Base-by-base conservation (phyloP, 2,113 vertebrate genomes). In the Cepphus grylle region DNA sequence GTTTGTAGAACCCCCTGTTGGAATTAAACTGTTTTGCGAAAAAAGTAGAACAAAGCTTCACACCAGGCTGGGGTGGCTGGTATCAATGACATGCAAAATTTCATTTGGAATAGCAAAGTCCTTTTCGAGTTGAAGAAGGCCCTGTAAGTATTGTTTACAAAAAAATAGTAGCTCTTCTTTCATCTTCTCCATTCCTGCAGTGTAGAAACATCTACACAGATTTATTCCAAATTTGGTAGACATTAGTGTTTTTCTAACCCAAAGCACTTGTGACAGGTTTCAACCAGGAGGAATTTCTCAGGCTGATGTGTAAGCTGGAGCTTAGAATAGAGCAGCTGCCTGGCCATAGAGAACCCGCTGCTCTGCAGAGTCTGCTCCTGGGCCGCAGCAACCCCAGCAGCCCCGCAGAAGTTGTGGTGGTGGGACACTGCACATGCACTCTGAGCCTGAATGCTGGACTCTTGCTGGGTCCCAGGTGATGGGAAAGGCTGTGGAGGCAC, bases 191-290 rank as follows among this genome's bases (percentile, higher is more conserved):
- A 14, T 96, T 96, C 86, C 92, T 90, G 29, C 70, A 40, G 58
- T 40, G 56, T 67, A 53, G 78, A 91, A 91, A 52, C 53, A 78
- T 76, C 83, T 85, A 67, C 36, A 77, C 15, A 42, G 45, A 66
- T 88, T 88, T 84, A 70, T 86, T 93, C 93, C 89, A 95, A 94
- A 93, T 91, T 93, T 88, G 93, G 83, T 91, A 91, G 90, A 87
- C 93, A 67, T 63, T 11, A 49, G 12, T 62, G 16, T 67, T 91
- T 95, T 77, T 38, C 63, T 56, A 66, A 50, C 16, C 17, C 21
- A 59, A 76, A 81, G 16, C 26, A 16, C 13, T 88, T 73, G 34
- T 80, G 88, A 87, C 66, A 87, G 10, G 53, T 84, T 80, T 61
- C 47, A 88, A 8, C 88, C 56, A 49, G 82, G 80, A 95, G 50